A percentile compares a stretch with the other conserved stretches of the same genome.
phyloP scores from a whole-genome alignment of 2,888 invertebrate species.

The Matsumyia berberina region DNA sequence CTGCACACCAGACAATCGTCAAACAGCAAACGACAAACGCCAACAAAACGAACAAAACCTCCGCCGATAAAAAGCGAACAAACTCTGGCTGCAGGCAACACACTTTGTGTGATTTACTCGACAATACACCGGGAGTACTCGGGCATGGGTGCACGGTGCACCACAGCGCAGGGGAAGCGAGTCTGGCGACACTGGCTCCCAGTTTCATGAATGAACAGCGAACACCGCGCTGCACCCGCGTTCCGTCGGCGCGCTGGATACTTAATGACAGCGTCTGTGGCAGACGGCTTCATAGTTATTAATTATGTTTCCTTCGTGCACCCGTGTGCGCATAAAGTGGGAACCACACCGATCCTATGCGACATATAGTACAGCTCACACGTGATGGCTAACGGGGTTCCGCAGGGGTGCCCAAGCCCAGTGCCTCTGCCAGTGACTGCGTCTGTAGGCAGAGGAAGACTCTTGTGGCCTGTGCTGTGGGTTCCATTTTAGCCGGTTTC shows the following conservation, averaged over 20 bases:
- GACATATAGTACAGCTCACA: conserved; percentile 63
- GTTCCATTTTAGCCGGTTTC: conserved; percentile 73
- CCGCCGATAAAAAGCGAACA: conserved; percentile 7
- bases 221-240: conserved; percentile 41
- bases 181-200: conserved; percentile 66
- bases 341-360: conserved; percentile 47
- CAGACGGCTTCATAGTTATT: conserved; percentile 75
- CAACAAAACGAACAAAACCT: conserved; percentile 64
- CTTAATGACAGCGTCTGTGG: conserved; percentile 71
- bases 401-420: conserved; percentile 65
- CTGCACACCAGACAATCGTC: conserved; percentile 66
- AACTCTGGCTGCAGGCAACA: conserved; percentile 39
- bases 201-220: conserved; percentile 72
- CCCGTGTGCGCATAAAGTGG: conserved; percentile 67
- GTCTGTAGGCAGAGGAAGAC: conserved; percentile 61
- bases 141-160: not conserved
- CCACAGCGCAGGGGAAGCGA: not conserved
- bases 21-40: conserved; percentile 64
- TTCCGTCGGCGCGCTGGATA: conserved; percentile 52
- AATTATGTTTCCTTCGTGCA: conserved; percentile 76
- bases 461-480: conserved; percentile 41
- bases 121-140: conserved; percentile 42
- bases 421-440: conserved; percentile 16
- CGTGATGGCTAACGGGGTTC: conserved; percentile 53
- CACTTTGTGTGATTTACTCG: conserved; percentile 72